Evolutionary conservation across 2,113 vertebrate genomes (phyloP).

Genomic region (Megatriorchis doriae): DNA sequence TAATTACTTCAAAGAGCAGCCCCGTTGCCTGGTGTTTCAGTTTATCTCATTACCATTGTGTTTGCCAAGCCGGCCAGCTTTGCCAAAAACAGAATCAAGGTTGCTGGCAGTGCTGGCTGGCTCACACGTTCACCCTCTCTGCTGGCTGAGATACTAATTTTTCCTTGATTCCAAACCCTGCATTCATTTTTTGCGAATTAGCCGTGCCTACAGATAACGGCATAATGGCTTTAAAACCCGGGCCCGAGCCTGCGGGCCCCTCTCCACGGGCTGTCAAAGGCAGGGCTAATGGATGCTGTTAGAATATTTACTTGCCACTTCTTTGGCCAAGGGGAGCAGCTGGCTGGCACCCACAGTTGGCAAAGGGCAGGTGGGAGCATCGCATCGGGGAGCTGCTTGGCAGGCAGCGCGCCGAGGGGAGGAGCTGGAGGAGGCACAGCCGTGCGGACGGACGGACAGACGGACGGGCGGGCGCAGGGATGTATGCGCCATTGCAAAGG

Average conservation of each 20-base stretch:
- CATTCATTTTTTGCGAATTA: constrained; percentile 68
- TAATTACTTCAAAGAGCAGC: constrained; percentile 73
- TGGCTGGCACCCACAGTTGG: constrained; percentile 26
- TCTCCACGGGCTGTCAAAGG: constrained; percentile 37
- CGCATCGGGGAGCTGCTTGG: not conserved
- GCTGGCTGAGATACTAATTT: constrained; percentile 61
- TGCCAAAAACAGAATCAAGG: constrained; percentile 71
- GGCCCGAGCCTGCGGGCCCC: not conserved
- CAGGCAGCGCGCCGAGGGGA: not conserved
- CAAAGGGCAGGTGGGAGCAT: not conserved
- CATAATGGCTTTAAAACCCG: constrained; percentile 19
- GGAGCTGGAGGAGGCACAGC: not conserved
- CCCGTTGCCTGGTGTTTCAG: constrained; percentile 59
- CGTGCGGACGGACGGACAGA: not conserved
- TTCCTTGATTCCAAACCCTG: constrained; percentile 69
- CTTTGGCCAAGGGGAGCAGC: constrained; percentile 34
- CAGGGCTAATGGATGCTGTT: constrained; percentile 62
- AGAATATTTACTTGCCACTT: constrained; percentile 61
- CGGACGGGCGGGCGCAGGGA: not conserved
- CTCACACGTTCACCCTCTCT: constrained; percentile 17
- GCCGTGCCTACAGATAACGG: constrained; percentile 30
- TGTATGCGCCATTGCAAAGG: not conserved
- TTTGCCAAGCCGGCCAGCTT: constrained; percentile 61
- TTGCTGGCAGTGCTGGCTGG: constrained; percentile 61
- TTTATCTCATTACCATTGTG: constrained; percentile 59